These are phyloP conservation scores for Podotricha telesiphe DNA, from an alignment of 2,888 invertebrate genomes.

Conservation along the genomic window DNA sequence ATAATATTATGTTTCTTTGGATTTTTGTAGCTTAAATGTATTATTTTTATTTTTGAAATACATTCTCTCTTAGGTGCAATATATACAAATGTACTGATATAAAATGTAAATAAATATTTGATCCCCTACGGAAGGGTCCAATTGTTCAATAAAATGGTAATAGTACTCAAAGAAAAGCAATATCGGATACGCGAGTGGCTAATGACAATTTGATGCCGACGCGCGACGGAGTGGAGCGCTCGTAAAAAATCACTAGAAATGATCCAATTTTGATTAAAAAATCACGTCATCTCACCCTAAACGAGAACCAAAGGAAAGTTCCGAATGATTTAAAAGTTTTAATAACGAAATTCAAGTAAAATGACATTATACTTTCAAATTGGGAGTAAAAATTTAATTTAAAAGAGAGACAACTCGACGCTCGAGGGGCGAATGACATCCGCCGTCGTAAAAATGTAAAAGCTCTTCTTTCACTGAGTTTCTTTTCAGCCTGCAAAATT, in stretches of 20 bases:
- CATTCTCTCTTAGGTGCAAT: not conserved
- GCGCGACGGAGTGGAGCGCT: slow-evolving; percentile 73
- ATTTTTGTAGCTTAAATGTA: not conserved
- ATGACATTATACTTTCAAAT: slow-evolving; percentile 85
- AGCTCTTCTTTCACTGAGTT: slow-evolving; percentile 80
- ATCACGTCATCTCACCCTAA: slow-evolving; percentile 76
- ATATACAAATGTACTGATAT: not conserved
- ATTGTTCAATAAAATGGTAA: slow-evolving; percentile 76
- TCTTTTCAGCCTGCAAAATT: slow-evolving; percentile 81
- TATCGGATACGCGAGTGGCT: slow-evolving; percentile 81
- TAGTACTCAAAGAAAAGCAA: slow-evolving; percentile 79
- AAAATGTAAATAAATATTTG: slow-evolving; percentile 41
- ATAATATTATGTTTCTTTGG: not conserved
- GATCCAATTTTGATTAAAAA: slow-evolving; percentile 83
- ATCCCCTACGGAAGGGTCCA: slow-evolving; percentile 55
- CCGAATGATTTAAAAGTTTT: slow-evolving; percentile 84
- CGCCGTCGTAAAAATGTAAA: slow-evolving; percentile 81
- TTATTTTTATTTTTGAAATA: not conserved
- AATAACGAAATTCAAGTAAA: slow-evolving; percentile 83
- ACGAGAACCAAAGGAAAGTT: slow-evolving; percentile 70
- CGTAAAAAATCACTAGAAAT: slow-evolving; percentile 83
- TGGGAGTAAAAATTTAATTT: slow-evolving; percentile 85
- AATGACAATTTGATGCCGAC: slow-evolving; percentile 80
- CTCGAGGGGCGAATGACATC: slow-evolving; percentile 78
- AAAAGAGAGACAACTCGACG: slow-evolving; percentile 82